Evolutionary conservation across 1,140 invertebrate species (phyloP).

Genomic region (Cataglyphis hispanica): DNA sequence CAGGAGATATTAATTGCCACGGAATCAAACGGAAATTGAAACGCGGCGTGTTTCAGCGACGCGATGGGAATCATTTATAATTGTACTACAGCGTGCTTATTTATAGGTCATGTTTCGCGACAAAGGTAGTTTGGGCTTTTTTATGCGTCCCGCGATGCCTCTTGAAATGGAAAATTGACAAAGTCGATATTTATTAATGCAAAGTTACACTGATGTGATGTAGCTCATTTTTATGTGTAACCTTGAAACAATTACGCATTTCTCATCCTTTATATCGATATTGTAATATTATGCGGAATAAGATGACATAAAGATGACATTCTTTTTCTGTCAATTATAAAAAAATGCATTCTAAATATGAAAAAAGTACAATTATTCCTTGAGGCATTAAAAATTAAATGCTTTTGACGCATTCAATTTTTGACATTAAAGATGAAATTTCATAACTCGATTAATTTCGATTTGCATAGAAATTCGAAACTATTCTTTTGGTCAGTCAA

Average conservation of each 20-base stretch:
- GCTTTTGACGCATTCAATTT: neutral
- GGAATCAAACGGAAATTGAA: conserved; percentile 57
- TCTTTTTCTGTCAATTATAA: neutral
- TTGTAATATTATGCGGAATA: neutral
- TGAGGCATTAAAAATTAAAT: neutral
- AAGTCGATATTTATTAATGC: conserved; percentile 47
- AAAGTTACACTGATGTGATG: neutral
- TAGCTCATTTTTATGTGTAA: neutral
- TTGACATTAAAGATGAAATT: neutral
- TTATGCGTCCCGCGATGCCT: conserved; percentile 7
- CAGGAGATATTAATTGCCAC: conserved; percentile 53
- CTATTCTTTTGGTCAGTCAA: too few relatives aligned
- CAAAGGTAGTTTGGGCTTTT: conserved; percentile 9
- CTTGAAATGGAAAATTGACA: conserved; percentile 35
- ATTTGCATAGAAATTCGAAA: neutral
- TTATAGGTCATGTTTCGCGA: conserved; percentile 22
- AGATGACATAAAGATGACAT: neutral
- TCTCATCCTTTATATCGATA: neutral
- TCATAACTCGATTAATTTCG: neutral
- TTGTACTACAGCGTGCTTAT: conserved; percentile 41
- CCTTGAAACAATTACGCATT: neutral
- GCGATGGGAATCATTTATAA: conserved; percentile 59
- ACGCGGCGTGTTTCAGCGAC: conserved; percentile 17
- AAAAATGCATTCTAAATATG: neutral
- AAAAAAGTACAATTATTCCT: neutral